Base-by-base conservation (phyloP, 2,113 vertebrate genomes). In the Miniopterus natalensis region DNA sequence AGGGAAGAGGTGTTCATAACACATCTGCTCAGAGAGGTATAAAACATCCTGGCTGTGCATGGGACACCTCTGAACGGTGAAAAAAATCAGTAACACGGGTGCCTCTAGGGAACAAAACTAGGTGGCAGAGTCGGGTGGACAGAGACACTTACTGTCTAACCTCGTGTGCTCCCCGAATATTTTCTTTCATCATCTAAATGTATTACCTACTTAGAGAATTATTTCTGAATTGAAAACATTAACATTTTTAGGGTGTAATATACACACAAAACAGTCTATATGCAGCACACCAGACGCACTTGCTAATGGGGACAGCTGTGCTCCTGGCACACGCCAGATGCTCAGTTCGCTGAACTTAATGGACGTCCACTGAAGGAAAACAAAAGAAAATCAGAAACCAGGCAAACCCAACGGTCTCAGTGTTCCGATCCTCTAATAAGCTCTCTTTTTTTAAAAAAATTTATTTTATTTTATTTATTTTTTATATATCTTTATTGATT, bases 371-470 rank as follows among this genome's bases (percentile, higher is more conserved):
- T 91, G 61, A 86, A 61, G 71, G 40, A 59, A 61, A 79, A 96
- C 59, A 74, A 80, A 96, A 77, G 85, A 77, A 71, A 94, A 91
- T 6, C 89, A 84, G 29, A 94, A 81, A 89, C 51, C 61, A 23
- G 71, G 84, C 47, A 86, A 88, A 92, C 57, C 45, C 77, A n/a
- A 18, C 18, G 55, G 57, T 42, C 18, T 42, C 68, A 2, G 42
- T 21, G 73, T 51, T 74, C 45, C 8, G 45, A 6, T 61, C 94
- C 85, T 88, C 70, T 78, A 51, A 84, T 11, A 73, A 71, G 23
- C 25, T 70, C 36, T 36, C 36, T 36, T 36, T 36, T 36, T 36
- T 36, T 36, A 36, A 36, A 36, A 36, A 36, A 36, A 36, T 36
- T 2, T 36, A 36, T 36, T 36, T 36, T 36, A 36, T 36, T 36